A percentile compares a stretch with the other conserved stretches of the same genome.
Evolutionary conservation across 2,888 invertebrate species (phyloP).

Genomic region (Himalopsyche anomala): DNA sequence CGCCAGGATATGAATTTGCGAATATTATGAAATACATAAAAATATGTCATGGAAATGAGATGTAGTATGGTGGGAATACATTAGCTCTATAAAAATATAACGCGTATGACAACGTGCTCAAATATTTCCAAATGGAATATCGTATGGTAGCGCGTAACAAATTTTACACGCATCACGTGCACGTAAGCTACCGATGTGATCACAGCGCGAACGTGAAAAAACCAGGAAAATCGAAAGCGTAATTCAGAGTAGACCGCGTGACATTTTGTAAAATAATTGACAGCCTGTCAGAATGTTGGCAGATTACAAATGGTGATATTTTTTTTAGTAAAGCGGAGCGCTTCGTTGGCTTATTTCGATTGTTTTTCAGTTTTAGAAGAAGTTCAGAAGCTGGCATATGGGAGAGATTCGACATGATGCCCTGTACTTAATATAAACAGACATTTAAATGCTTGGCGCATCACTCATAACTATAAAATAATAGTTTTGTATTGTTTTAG

Average conservation of each 20-base stretch:
- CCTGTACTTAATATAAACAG: no score
- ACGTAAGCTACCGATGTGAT: constrained; percentile 24
- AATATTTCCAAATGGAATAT: constrained; percentile 1
- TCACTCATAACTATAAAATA: no score
- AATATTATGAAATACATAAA: no score
- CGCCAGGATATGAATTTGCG: no score
- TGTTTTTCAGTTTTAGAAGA: no score
- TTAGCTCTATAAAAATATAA: background rate
- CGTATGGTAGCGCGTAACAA: background rate
- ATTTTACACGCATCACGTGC: constrained; percentile 2
- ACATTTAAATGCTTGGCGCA: no score
- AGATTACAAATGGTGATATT: constrained; percentile 53
- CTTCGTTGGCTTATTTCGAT: background rate
- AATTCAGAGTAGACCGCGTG: constrained; percentile 53
- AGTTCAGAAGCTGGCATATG: no score
- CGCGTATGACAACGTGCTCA: background rate
- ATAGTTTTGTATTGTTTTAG: no score
- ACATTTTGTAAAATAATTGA: constrained; percentile 60
- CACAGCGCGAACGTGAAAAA: constrained; percentile 40
- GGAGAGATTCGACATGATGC: no score
- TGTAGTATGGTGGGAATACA: background rate
- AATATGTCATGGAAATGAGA: no score
- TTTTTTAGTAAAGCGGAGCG: background rate
- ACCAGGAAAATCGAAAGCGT: constrained; percentile 49
- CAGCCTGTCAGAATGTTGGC: constrained; percentile 60